A percentile compares a stretch with the other conserved stretches of the same genome.
Evolutionary conservation across 2,113 vertebrate species (phyloP).

Genomic region (Erinaceus europaeus): DNA sequence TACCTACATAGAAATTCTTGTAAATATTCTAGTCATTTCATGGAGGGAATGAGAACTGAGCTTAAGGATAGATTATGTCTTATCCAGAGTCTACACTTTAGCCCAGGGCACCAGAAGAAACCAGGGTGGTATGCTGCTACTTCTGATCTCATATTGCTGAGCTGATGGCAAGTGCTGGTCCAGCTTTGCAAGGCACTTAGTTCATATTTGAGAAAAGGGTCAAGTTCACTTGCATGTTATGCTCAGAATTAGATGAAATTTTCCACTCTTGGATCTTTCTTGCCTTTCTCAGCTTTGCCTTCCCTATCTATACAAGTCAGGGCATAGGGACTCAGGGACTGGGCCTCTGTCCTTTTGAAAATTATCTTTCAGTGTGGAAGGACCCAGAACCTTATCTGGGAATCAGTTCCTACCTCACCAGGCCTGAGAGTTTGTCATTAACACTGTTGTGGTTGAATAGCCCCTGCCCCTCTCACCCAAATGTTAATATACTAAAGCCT

Average conservation of each 20-base stretch:
- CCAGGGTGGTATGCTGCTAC: rapidly evolving
- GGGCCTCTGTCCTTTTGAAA: neutral
- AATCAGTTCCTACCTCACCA: no score
- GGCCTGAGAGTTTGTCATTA: no score
- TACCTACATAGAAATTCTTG: rapidly evolving
- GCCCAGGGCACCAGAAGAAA: rapidly evolving
- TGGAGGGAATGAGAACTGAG: neutral
- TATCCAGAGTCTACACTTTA: rapidly evolving
- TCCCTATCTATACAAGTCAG: no score
- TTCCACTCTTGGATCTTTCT: no score
- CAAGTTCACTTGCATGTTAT: neutral
- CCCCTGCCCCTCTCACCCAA: neutral
- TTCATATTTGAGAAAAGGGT: no score
- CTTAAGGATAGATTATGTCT: rapidly evolving
- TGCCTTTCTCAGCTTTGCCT: neutral
- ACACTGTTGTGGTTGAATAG: neutral
- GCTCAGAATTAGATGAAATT: rapidly evolving
- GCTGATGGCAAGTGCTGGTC: neutral
- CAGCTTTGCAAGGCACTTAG: neutral
- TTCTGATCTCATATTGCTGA: rapidly evolving
- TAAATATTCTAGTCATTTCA: rapidly evolving
- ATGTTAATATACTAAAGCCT: neutral
- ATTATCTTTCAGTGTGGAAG: neutral
- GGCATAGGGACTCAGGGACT: neutral
- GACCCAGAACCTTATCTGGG: neutral